Conservation (phyloP, 2,797 vertebrate species). For the Tauraco hartlaubi region DNA sequence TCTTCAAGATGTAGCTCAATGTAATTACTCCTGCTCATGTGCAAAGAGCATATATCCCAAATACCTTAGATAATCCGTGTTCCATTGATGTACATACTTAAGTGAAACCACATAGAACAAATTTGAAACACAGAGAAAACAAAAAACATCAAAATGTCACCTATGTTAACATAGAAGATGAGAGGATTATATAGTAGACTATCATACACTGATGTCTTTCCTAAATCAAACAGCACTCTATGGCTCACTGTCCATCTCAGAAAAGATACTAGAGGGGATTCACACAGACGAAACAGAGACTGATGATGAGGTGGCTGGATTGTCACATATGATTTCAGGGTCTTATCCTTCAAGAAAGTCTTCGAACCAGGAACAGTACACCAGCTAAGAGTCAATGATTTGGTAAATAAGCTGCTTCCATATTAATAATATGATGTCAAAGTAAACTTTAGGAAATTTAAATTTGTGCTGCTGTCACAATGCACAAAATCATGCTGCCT, state of each 20-base stretch:
- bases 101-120: not conserved
- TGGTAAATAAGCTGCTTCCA: not conserved
- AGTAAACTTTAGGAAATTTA: not conserved
- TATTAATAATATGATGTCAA: not conserved
- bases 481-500: not conserved
- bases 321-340: not conserved
- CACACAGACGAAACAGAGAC: not conserved
- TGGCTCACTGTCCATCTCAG: not conserved
- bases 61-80: not conserved
- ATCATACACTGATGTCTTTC: not conserved
- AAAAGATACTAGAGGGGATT: not conserved
- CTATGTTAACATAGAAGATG: not conserved
- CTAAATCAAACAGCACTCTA: not conserved
- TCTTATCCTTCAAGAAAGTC: not conserved
- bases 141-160: not conserved
- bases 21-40: not conserved
- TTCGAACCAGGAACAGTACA: not conserved
- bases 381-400: not conserved
- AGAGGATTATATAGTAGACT: not conserved
- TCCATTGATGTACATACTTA: accelerated
- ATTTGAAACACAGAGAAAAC: not conserved
- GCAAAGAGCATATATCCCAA: not conserved
- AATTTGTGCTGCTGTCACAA: not conserved
- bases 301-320: not conserved
- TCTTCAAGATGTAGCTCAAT: not conserved